Base-by-base conservation (phyloP, 2,113 vertebrate genomes). In the Oxygymnocypris stewartii region DNA sequence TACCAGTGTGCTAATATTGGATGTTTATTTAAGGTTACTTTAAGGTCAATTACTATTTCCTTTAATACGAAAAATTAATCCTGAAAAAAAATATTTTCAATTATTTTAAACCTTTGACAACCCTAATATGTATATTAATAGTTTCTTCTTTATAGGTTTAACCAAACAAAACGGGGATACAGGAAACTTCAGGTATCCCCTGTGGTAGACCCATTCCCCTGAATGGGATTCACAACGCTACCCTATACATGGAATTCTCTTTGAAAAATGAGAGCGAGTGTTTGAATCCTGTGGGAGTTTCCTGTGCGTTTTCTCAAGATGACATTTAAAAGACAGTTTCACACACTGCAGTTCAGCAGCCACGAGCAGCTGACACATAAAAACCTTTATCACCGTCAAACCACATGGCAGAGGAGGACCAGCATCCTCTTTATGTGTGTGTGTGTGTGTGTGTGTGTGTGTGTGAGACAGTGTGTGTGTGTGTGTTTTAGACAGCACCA, bases 291-390 rank as follows among this genome's bases (percentile, higher is more conserved):
- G 85, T 79, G 40, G 85, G 67, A 61, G 47, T 63, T 37, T 71
- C 65, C 85, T 63, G 12, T 89, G 85, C 78, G 67, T 89, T 92
- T 90, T 88, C 90, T 91, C 93, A 93, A 92, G 91, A 92, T 93
- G 92, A 93, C 91, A 93, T 93, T 92, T 93, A 93, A 90, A 90
- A 87, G 90, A 92, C 91, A 90, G 89, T 91, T 93, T 92, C 89
- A 91, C 90, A 92, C 89, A 87, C 90, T 88, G 79, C 86, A 80
- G 84, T 86, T 84, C 85, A 88, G 59, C 84, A 86, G 81, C 84
- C 51, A 40, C 76, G 89, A 87, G 87, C 87, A 78, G 84, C 86
- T 85, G 86, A 81, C 84, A 90, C 84, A 90, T 90, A 86, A 90
- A 92, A 90, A 87, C 86, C 88, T 90, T 92, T 85, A 90, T 92